Conservation (phyloP, 1,140 invertebrate species). For the Maniola jurtina region DNA sequence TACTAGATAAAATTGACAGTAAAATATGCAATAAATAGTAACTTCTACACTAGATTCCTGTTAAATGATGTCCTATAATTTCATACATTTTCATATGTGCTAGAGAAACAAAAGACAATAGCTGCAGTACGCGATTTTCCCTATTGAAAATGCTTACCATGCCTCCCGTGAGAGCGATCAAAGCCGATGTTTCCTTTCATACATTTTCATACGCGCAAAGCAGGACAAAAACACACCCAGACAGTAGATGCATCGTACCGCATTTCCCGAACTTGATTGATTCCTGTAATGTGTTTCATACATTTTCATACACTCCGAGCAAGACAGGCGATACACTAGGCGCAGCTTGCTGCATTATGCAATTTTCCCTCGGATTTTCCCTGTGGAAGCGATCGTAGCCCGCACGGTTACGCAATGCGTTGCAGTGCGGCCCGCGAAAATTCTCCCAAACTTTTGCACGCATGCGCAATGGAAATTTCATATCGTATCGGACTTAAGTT, state of each 20-base stretch:
- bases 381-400: neutral
- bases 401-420: slow-evolving; percentile 11
- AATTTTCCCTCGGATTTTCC: neutral
- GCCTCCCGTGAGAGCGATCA: too few relatives aligned
- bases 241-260: neutral
- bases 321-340: neutral
- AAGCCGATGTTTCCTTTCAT: too few relatives aligned
- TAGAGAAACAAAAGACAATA: too few relatives aligned
- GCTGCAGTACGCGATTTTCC: too few relatives aligned
- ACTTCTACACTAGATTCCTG: too few relatives aligned
- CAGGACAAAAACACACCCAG: too few relatives aligned
- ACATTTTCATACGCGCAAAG: too few relatives aligned
- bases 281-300: neutral
- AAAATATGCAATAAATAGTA: too few relatives aligned
- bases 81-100: too few relatives aligned
- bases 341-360: neutral
- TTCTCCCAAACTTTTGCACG: neutral
- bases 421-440: slow-evolving; percentile 11
- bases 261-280: neutral
- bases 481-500: neutral
- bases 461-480: slow-evolving; percentile 1
- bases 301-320: neutral
- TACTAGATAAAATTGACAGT: too few relatives aligned
- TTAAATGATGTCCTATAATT: too few relatives aligned
- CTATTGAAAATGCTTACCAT: too few relatives aligned